These are phyloP conservation scores for Porphyrio hochstetteri DNA, from an alignment of 2,113 vertebrate species.

Conservation along the genomic window DNA sequence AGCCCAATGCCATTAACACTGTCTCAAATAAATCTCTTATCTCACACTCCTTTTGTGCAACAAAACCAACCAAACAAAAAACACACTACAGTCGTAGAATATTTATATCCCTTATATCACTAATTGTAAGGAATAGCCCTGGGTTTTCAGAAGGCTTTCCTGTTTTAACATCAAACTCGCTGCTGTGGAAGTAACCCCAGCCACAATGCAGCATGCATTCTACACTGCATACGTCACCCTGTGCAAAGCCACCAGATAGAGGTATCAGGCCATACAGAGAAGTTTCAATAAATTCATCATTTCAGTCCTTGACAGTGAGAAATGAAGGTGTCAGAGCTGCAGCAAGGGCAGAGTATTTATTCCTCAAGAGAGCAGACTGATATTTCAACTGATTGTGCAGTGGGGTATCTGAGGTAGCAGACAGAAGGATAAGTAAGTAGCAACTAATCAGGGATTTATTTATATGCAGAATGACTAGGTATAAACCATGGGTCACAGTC, in stretches of 20 bases:
- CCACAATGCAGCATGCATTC: neutral
- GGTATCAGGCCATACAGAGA: neutral
- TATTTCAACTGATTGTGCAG: neutral
- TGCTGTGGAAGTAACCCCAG: neutral
- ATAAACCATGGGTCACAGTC: neutral
- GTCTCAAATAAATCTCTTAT: neutral
- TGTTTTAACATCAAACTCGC: neutral
- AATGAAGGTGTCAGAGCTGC: neutral
- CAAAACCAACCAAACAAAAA: neutral
- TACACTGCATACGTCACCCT: neutral
- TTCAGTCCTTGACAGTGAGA: neutral
- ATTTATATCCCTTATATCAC: neutral
- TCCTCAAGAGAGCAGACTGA: neutral
- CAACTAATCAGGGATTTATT: conserved; percentile 44
- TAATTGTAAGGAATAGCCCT: neutral
- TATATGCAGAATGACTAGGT: conserved; percentile 26
- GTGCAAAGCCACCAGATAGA: neutral
- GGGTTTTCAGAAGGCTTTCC: neutral
- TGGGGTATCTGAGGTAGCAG: neutral
- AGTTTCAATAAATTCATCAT: neutral
- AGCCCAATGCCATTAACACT: neutral
- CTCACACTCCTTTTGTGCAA: neutral
- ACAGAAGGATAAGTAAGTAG: neutral
- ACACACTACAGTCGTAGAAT: neutral
- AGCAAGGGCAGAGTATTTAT: neutral